These are phyloP conservation scores for Hirtodrosophila cameraria DNA, from an alignment of 2,888 invertebrate genomes.

Conservation along the genomic window DNA sequence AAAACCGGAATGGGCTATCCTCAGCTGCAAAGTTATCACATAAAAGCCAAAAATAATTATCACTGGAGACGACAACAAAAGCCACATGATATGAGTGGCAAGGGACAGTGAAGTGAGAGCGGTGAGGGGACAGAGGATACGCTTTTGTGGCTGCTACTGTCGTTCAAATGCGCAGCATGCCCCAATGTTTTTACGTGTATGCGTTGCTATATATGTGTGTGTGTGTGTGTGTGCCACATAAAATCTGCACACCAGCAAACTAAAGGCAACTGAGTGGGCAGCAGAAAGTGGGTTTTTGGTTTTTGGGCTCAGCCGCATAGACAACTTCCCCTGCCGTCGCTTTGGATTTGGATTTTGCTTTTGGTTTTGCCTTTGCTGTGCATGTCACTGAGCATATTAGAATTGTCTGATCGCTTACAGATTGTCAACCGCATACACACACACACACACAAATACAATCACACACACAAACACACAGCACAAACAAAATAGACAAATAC, in stretches of 20 bases:
- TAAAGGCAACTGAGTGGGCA: constrained; percentile 15
- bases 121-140: constrained; percentile 1
- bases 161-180: constrained; percentile 62
- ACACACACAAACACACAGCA: constrained; percentile 2
- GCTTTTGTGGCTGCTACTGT: constrained; percentile 48
- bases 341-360: no score
- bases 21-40: constrained; percentile 71
- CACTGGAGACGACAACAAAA: constrained; percentile 71
- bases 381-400: constrained; percentile 72
- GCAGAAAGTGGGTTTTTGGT: constrained; percentile 25
- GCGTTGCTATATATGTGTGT: neutral
- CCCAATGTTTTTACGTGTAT: constrained; percentile 4
- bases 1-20: constrained; percentile 10
- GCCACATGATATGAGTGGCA: constrained; percentile 42
- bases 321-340: neutral
- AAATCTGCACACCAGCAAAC: constrained; percentile 37
- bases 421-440: constrained; percentile 48
- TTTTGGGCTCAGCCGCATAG: constrained; percentile 19
- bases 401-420: constrained; percentile 74
- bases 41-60: constrained; percentile 80
- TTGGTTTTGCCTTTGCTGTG: constrained; percentile 46
- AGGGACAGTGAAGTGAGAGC: neutral
- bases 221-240: constrained; percentile 24
- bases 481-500: neutral
- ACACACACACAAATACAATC: constrained; percentile 1